Percentiles rank a stretch among this genome's conserved stretches.
Evolutionary conservation across 2,888 invertebrate species (phyloP).

Genomic region (Octodonta nipae): DNA sequence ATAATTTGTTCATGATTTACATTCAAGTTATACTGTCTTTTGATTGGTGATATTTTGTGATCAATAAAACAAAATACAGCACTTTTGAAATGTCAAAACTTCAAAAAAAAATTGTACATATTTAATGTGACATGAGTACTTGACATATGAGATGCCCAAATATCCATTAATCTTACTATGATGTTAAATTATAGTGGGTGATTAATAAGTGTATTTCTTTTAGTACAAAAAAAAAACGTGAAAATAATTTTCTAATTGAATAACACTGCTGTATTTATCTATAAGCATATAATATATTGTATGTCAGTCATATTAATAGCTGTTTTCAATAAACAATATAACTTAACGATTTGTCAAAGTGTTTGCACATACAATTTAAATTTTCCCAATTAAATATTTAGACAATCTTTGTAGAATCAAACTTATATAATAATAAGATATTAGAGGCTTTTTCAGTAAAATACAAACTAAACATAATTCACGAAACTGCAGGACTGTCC

Average conservation of each 20-base stretch:
- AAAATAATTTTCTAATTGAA: constrained; percentile 12
- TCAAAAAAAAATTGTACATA: too few species aligned
- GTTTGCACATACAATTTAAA: constrained; percentile 14
- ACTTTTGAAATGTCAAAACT: too few species aligned
- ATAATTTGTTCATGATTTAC: too few species aligned
- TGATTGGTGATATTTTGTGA: too few species aligned
- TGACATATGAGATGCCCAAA: constrained; percentile 10
- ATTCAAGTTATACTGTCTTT: too few species aligned
- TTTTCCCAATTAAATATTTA: constrained; percentile 12
- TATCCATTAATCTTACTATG: constrained; percentile 15
- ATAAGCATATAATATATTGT: constrained; percentile 18
- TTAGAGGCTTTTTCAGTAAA: constrained; percentile 5
- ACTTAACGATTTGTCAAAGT: constrained; percentile 11
- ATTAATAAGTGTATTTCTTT: constrained; percentile 21
- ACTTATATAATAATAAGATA: constrained; percentile 8
- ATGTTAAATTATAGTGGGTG: too few species aligned
- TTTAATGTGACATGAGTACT: too few species aligned
- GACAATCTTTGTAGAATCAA: constrained; percentile 16
- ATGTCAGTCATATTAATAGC: constrained; percentile 18
- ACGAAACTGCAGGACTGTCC: too few species aligned
- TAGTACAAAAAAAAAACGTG: constrained; percentile 22
- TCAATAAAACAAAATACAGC: too few species aligned
- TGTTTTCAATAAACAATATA: constrained; percentile 16
- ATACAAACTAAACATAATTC: too few species aligned
- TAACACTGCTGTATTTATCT: constrained; percentile 24